Evolutionary conservation across 2,797 vertebrate genomes (phyloP).

Genomic region (Taenioides sp.): DNA sequence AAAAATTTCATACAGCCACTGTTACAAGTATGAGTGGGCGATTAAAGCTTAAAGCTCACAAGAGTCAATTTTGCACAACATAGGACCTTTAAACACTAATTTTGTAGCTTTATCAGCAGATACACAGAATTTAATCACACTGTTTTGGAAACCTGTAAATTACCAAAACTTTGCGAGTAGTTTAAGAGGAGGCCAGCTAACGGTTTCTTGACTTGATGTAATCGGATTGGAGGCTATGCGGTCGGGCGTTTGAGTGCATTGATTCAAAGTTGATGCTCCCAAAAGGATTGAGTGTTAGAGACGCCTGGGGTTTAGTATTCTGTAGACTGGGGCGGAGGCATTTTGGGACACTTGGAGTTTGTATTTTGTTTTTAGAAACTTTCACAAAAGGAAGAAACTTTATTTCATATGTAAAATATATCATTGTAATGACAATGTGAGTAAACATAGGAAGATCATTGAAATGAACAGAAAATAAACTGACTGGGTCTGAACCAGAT

Average conservation of each 20-base stretch:
- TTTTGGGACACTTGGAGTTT: neutral
- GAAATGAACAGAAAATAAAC: no score
- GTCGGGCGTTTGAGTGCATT: slow-evolving; percentile 13
- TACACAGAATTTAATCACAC: slow-evolving; percentile 31
- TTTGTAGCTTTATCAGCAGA: slow-evolving; percentile 23
- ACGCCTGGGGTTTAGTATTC: slow-evolving; percentile 21
- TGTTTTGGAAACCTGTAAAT: slow-evolving; percentile 29
- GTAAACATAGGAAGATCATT: no score
- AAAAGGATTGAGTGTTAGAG: neutral
- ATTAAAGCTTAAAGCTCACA: no score
- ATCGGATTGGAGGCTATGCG: neutral
- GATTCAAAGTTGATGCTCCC: slow-evolving; percentile 13
- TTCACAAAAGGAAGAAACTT: slow-evolving; percentile 12
- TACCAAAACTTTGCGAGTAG: slow-evolving; percentile 29
- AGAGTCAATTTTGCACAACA: no score
- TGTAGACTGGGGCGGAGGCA: neutral
- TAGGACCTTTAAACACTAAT: slow-evolving; percentile 17
- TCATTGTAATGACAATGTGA: no score
- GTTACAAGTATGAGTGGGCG: no score
- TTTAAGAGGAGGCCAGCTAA: slow-evolving; percentile 26
- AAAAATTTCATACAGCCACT: no score
- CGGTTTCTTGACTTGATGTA: slow-evolving; percentile 9
- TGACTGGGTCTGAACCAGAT: no score
- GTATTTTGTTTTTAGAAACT: slow-evolving; percentile 17
- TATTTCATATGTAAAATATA: no score